Conservation (phyloP, 2,888 invertebrate genomes). For the Mesochorus sp. region DNA sequence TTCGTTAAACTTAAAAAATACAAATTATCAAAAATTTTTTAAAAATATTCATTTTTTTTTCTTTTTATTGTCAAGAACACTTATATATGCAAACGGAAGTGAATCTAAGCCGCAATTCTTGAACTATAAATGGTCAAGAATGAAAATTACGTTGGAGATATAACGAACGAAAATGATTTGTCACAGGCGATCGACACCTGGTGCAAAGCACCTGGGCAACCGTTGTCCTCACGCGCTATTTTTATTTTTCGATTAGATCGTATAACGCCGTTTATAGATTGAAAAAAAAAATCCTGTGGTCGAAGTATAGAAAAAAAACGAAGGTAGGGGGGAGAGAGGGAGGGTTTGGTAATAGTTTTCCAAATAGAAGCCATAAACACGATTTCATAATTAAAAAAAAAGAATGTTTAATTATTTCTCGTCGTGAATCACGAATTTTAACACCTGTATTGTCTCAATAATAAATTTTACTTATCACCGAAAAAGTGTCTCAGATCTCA, state of each 20-base stretch:
- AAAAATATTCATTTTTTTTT: no score
- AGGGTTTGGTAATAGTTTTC: slow-evolving; percentile 47
- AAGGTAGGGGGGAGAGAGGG: no score
- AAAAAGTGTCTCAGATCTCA: no score
- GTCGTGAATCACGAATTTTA: no score
- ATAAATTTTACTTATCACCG: no score
- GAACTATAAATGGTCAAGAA: neutral
- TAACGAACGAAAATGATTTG: slow-evolving; percentile 11
- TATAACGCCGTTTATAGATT: neutral
- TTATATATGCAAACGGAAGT: no score
- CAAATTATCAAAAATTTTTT: no score
- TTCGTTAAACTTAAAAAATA: no score
- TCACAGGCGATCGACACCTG: slow-evolving; percentile 52
- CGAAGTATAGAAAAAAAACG: neutral
- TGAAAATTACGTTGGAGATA: neutral
- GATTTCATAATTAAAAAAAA: no score
- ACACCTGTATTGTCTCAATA: no score
- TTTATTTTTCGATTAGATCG: slow-evolving; percentile 18
- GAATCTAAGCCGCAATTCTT: neutral
- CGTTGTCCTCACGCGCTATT: neutral
- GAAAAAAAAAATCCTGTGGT: slow-evolving; percentile 21
- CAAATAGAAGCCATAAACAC: slow-evolving; percentile 51
- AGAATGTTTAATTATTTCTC: no score
- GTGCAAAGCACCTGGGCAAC: slow-evolving; percentile 46
- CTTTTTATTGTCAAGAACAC: no score